Conservation (phyloP, 2,113 vertebrate species). For the Ranitomeya variabilis region DNA sequence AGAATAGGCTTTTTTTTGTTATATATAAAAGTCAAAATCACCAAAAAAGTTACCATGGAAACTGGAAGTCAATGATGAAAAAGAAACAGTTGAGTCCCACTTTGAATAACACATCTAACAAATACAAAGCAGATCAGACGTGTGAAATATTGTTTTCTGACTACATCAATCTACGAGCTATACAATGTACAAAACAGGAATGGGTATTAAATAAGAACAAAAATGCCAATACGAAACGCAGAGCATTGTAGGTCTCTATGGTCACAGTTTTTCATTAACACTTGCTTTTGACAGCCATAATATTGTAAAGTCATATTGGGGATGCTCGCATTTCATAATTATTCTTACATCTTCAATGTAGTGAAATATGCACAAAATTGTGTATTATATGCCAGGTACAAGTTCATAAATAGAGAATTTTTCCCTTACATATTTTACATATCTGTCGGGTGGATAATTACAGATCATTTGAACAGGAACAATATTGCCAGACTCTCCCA, state of each 20-base stretch:
- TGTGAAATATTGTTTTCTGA: background rate
- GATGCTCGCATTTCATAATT: background rate
- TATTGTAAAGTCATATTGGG: background rate
- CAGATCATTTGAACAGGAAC: no score
- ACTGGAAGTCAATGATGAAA: conserved; percentile 21
- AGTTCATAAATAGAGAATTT: background rate
- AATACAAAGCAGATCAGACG: background rate
- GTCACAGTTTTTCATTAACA: background rate
- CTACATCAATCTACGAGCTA: background rate
- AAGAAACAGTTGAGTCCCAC: conserved; percentile 41
- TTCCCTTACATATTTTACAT: no score
- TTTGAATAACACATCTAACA: conserved; percentile 31
- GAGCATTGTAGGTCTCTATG: background rate
- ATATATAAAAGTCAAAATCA: background rate
- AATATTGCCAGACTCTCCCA: no score
- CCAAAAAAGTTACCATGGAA: conserved; percentile 30
- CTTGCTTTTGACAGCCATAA: background rate
- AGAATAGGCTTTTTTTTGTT: conserved; percentile 32
- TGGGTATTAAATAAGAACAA: background rate
- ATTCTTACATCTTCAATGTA: background rate
- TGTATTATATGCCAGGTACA: background rate
- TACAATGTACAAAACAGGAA: background rate
- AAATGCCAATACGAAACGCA: background rate
- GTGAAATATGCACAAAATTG: background rate
- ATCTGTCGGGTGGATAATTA: no score